Evolutionary conservation across 2,888 invertebrate genomes (phyloP), one percentile per base, ranked within the genome.

Genomic region (Hirtodrosophila duncani): DNA sequence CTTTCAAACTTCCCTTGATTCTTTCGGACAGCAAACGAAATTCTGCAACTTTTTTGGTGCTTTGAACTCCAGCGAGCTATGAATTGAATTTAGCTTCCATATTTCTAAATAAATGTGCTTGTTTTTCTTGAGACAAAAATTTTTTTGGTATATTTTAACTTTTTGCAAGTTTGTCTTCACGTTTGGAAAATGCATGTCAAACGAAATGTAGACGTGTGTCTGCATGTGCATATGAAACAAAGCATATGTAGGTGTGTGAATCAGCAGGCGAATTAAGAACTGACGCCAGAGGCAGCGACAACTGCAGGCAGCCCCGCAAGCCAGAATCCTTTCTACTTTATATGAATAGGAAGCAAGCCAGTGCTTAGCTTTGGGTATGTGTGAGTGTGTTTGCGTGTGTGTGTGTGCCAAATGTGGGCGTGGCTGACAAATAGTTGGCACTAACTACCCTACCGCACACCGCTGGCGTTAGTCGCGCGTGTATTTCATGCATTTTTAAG

Each of bases 401-500:
- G 27, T 26, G 34, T 37, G 33, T 24, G 33, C 43, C 13, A 37
- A 44, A 29, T 44, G 27, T 55, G 61, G 45, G 49, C 56, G 44
- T 37, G 44, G 49, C 63, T 63, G 49, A 57, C 50, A 63, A 62
- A 62, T 62, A 57, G 62, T 57, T 62, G 64, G 50, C 63, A n/a
- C n/a, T n/a, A n/a, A n/a, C n/a, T n/a, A n/a, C n/a, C n/a, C n/a
- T n/a, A n/a, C n/a, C n/a, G n/a, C n/a, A n/a, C n/a, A n/a, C n/a
- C n/a, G n/a, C n/a, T n/a, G n/a, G 42, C 42, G 33, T 38, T 42
- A 24, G 33, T 26, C 37, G 20, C 30, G 70, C 57, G 57, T 50
- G 51, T 50, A 53, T 63, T 71, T 61, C 78, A 70, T 70, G 72
- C 60, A 70, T 71, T 70, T 77, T 70, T 70, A 72, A 77, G 51